Evolutionary conservation across 2,888 invertebrate species (phyloP), one percentile per base, ranked within the genome.

Genomic region (Agrotis segetum): DNA sequence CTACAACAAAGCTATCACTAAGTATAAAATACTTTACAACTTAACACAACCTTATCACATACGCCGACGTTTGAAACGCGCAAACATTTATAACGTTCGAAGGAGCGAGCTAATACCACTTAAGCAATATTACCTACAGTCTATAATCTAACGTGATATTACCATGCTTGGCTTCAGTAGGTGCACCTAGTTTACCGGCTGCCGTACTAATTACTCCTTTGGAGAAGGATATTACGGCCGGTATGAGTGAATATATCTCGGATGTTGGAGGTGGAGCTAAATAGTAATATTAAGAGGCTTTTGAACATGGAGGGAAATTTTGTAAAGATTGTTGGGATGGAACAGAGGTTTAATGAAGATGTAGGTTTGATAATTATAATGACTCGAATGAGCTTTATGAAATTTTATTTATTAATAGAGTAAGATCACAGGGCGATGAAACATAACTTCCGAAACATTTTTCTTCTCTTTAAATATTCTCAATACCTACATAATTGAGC

Each of bases 91-190:
- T 24, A n/a, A 62, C 21, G 68, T 58, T 52, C 34, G 24, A 76
- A 56, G 21, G 19, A 58, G 52, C 58, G 34, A 49, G 56, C 61
- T 62, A 67, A 58, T 65, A 34, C 52, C 56, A 75, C 52, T 70
- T 77, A 53, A 46, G 76, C 58, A 70, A 80, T 78, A 70, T 80
- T 64, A 67, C 53, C 52, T 40, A 17, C 24, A 56, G 60, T 56
- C 56, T 70, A 70, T 80, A 80, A 80, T 80, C 29, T 50, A 53
- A 75, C 53, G 29, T 56, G 58, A 65, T 80, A 78, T 80, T 76
- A 47, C 61, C 61, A 58, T 50, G 53, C 80, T 61, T 46, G 62
- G 53, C 70, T 65, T 75, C 76, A 40, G 49, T 14, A 69, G 70
- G 53, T 80, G 76, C 70, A 71, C 58, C 58, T 76, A 80, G 62